Conservation (phyloP, 2,888 invertebrate species). For the Melanchra persicariae region DNA sequence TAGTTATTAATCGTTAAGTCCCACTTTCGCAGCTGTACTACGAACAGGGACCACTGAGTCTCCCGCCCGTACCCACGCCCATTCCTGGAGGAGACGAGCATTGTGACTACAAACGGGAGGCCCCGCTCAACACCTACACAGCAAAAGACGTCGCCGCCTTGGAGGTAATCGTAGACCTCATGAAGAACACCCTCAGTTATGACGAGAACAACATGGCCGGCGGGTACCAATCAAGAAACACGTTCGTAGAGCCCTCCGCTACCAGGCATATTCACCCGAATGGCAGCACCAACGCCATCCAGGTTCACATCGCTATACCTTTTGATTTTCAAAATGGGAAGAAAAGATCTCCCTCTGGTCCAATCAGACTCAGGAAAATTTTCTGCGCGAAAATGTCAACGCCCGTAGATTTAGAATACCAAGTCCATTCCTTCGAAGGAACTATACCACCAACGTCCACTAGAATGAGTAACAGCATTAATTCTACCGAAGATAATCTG, state of each 20-base stretch:
- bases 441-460: constrained; percentile 20
- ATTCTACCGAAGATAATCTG: constrained; percentile 39
- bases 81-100: background rate
- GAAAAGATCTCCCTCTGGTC: constrained; percentile 72
- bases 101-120: constrained; percentile 59
- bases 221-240: background rate
- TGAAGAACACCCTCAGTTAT: constrained; percentile 70
- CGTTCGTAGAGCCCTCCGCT: background rate
- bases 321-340: constrained; percentile 64
- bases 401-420: constrained; percentile 83
- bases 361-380: constrained; percentile 75
- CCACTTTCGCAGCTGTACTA: constrained; percentile 27
- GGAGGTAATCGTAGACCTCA: constrained; percentile 81
- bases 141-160: constrained; percentile 81
- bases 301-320: constrained; percentile 82
- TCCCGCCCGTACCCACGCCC: background rate
- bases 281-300: constrained; percentile 72
- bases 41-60: background rate
- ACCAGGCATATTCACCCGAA: constrained; percentile 10
- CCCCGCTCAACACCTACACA: constrained; percentile 67
- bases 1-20: no score
- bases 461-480: background rate
- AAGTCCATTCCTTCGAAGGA: constrained; percentile 77
- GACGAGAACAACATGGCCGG: constrained; percentile 57
- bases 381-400: constrained; percentile 81